Evolutionary conservation across 2,113 vertebrate genomes (phyloP).

Genomic region (Leptobrachium ailaonicum): DNA sequence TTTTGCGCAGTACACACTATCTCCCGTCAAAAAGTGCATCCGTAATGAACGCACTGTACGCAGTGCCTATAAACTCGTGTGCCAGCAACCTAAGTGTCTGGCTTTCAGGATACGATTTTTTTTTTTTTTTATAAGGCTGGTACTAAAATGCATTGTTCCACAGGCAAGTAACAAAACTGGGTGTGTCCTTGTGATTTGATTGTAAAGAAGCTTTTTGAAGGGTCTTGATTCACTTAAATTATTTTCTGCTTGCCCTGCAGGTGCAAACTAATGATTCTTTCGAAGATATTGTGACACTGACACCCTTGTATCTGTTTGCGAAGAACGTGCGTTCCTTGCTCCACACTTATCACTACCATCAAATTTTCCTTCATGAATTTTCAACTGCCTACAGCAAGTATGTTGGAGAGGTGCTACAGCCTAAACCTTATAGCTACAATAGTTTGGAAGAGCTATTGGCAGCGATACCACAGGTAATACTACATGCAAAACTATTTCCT

Average conservation of each 20-base stretch:
- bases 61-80: too few relatives aligned
- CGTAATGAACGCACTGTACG: too few relatives aligned
- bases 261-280: conserved; percentile 69
- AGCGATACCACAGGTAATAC: conserved; percentile 88
- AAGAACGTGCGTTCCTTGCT: conserved; percentile 86
- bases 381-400: conserved; percentile 85
- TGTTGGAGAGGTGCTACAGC: conserved; percentile 78
- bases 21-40: too few relatives aligned
- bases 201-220: too few relatives aligned
- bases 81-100: too few relatives aligned
- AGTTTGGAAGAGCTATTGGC: conserved; percentile 86
- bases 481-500: background rate
- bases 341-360: conserved; percentile 96
- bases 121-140: too few relatives aligned
- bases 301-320: conserved; percentile 89
- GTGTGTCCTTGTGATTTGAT: too few relatives aligned
- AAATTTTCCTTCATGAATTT: conserved; percentile 95
- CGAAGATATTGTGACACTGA: conserved; percentile 84
- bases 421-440: conserved; percentile 79
- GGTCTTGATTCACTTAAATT: too few relatives aligned
- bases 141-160: too few relatives aligned
- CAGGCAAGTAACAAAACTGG: too few relatives aligned
- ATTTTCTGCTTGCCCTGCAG: conserved; percentile 56
- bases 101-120: too few relatives aligned
- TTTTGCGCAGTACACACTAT: too few relatives aligned